phyloP scores from a whole-genome alignment of 2,888 invertebrate species.

The Andrena fulva region DNA sequence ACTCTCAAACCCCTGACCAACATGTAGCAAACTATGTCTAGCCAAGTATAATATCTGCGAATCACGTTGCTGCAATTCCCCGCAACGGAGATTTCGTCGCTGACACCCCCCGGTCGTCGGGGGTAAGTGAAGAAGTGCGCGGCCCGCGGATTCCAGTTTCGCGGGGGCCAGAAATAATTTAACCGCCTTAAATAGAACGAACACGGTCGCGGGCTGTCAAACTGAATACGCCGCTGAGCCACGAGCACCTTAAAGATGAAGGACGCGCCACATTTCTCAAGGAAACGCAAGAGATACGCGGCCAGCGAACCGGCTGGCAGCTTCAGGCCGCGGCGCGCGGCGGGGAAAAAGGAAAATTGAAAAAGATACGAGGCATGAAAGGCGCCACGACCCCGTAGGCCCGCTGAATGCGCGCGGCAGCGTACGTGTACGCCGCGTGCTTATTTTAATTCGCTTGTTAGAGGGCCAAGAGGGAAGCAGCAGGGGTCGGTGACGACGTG shows the following conservation, averaged over 20 bases:
- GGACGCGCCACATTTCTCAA: constrained; percentile 48
- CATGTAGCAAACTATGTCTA: too few species aligned
- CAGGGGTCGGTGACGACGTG: constrained; percentile 28
- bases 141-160: constrained; percentile 21
- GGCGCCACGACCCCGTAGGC: constrained; percentile 29
- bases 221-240: constrained; percentile 22
- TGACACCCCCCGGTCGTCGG: background rate
- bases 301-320: constrained; percentile 38
- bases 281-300: constrained; percentile 47
- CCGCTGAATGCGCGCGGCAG: constrained; percentile 48
- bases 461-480: constrained; percentile 39
- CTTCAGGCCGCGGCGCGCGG: constrained; percentile 1
- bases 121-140: background rate
- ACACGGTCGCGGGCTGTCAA: constrained; percentile 6
- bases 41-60: too few species aligned
- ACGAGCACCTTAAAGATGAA: constrained; percentile 35
- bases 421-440: constrained; percentile 43
- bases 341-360: constrained; percentile 22
- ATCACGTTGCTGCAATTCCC: too few species aligned
- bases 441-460: constrained; percentile 69
- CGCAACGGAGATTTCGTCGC: too few species aligned
- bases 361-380: constrained; percentile 56
- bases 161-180: constrained; percentile 25
- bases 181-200: constrained; percentile 39
- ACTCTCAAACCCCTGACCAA: too few species aligned